These are phyloP conservation scores for Chaetophractus vellerosus DNA, from an alignment of 2,797 vertebrate genomes.

Conservation along the genomic window DNA sequence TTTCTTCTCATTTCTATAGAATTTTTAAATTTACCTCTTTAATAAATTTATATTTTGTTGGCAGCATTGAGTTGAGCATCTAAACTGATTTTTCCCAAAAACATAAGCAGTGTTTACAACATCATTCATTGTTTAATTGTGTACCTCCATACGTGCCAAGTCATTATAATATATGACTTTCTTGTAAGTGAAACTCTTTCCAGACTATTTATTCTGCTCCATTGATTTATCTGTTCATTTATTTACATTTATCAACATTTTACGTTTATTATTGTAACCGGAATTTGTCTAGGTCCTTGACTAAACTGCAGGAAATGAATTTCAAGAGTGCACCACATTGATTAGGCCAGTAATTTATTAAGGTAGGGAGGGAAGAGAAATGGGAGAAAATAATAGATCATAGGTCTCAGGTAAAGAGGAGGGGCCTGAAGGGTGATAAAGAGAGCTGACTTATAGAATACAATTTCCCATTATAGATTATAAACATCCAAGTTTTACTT, in stretches of 20 bases:
- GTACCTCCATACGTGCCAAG: not conserved
- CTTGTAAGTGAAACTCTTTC: not conserved
- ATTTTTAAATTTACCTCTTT: not conserved
- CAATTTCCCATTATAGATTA: too few relatives aligned
- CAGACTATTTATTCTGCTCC: not conserved
- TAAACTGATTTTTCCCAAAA: not conserved
- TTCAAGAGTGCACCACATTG: too few relatives aligned
- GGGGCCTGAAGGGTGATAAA: too few relatives aligned
- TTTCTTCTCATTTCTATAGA: constrained; percentile 28
- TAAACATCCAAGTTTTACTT: too few relatives aligned
- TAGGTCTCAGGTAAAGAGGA: too few relatives aligned
- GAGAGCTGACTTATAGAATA: too few relatives aligned
- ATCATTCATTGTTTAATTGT: not conserved
- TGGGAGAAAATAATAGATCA: too few relatives aligned
- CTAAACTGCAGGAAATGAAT: too few relatives aligned
- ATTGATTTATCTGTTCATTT: not conserved
- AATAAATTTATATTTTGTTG: constrained; percentile 6
- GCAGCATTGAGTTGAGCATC: not conserved
- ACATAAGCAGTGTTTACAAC: not conserved
- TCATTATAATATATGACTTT: not conserved
- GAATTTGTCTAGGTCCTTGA: too few relatives aligned
- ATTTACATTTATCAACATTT: constrained; percentile 14
- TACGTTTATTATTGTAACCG: not conserved
- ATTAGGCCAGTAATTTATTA: too few relatives aligned
- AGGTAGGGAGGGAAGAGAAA: too few relatives aligned